These are phyloP conservation scores for Phaonia tiefii DNA, from an alignment of 2,888 invertebrate genomes.

Conservation along the genomic window DNA sequence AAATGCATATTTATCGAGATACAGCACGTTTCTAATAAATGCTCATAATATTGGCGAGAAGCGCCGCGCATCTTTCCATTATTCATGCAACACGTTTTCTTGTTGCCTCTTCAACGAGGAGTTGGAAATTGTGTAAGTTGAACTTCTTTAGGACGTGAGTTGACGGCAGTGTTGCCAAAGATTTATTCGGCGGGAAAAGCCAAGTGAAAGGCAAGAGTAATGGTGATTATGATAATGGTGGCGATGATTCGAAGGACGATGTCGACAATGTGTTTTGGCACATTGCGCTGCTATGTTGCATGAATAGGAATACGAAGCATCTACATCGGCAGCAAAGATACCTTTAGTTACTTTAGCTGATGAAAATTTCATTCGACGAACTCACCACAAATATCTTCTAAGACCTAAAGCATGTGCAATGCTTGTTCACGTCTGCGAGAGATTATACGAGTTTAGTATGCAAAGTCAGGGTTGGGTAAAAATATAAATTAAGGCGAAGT, in stretches of 20 bases:
- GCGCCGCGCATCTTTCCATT: slow-evolving; percentile 69
- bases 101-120: not conserved
- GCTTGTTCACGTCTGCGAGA: slow-evolving; percentile 41
- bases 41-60: slow-evolving; percentile 68
- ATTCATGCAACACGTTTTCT: slow-evolving; percentile 40
- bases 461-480: slow-evolving; percentile 46
- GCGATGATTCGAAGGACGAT: too few species aligned
- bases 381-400: slow-evolving; percentile 8
- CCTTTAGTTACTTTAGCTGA: slow-evolving; percentile 52
- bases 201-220: not conserved
- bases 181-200: not conserved
- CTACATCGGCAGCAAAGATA: not conserved
- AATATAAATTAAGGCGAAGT: too few species aligned
- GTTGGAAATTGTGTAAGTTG: slow-evolving; percentile 39
- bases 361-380: slow-evolving; percentile 37
- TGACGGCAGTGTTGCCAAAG: too few species aligned
- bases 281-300: not conserved
- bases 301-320: not conserved
- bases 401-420: not conserved
- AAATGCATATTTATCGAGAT: slow-evolving; percentile 75
- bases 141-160: slow-evolving; percentile 36
- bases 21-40: slow-evolving; percentile 80
- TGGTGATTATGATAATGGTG: not conserved
- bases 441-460: not conserved
- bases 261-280: not conserved